These are phyloP conservation scores for Drosophila grimshawi DNA, from an alignment of 1,140 invertebrate genomes.

Conservation along the genomic window DNA sequence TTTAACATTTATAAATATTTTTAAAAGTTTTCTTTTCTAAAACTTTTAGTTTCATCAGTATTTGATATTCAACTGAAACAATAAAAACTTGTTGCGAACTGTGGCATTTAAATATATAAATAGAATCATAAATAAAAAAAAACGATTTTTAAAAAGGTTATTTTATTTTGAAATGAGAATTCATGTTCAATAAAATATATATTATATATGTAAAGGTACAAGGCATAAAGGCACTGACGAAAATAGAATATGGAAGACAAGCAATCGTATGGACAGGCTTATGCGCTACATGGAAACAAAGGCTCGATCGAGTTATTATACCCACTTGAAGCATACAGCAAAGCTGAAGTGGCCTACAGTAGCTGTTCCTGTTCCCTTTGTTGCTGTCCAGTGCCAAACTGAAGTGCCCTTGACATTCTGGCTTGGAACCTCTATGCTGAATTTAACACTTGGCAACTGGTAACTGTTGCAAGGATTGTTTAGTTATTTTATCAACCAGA, in stretches of 20 bases:
- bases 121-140: no score
- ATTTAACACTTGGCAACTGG: conserved; percentile 68
- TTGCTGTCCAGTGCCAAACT: conserved; percentile 40
- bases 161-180: no score
- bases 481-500: conserved; percentile 6
- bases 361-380: conserved; percentile 28
- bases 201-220: no score
- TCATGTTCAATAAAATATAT: no score
- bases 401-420: conserved; percentile 74
- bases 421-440: conserved; percentile 22
- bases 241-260: neutral
- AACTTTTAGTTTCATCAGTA: no score
- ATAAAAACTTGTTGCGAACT: no score
- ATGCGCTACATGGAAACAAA: neutral
- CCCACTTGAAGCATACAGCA: conserved; percentile 8
- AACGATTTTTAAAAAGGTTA: no score
- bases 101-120: no score
- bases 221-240: neutral
- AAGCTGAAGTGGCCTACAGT: conserved; percentile 31
- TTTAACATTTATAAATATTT: no score
- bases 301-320: conserved; percentile 5
- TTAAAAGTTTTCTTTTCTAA: no score
- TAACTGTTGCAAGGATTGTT: conserved; percentile 59
- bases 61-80: no score
- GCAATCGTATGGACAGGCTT: neutral